These are phyloP conservation scores for Schlechtendalia chinensis DNA, from an alignment of 1,140 invertebrate species.

Conservation along the genomic window DNA sequence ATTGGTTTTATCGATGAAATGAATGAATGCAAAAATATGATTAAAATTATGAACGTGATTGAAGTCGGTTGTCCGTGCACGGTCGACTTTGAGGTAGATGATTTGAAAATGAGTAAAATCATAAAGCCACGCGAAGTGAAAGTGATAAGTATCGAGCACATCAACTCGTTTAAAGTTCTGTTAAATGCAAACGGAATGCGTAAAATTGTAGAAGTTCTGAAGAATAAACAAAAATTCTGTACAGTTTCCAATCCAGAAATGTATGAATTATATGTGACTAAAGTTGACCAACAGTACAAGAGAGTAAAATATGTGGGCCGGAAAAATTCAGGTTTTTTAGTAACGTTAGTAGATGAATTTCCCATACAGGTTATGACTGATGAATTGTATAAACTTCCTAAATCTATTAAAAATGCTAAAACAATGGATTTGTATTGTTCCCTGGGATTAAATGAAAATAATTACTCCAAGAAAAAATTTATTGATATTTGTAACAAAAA, in stretches of 20 bases:
- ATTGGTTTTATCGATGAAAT: slow-evolving; percentile 3
- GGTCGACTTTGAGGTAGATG: not conserved
- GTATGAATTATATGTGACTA: not conserved
- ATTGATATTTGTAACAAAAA: slow-evolving; percentile 1
- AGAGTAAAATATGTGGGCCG: not conserved
- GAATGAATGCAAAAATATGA: not conserved
- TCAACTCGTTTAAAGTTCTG: not conserved
- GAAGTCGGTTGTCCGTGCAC: not conserved
- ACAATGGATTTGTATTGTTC: not conserved
- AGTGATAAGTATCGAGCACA: not conserved
- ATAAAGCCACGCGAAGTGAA: not conserved
- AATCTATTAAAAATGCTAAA: not conserved
- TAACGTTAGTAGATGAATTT: not conserved
- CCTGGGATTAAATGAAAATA: not conserved
- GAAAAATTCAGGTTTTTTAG: not conserved
- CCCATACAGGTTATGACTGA: not conserved
- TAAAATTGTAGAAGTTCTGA: not conserved
- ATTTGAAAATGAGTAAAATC: not conserved
- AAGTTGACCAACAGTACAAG: not conserved
- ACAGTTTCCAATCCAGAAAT: not conserved
- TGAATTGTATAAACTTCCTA: not conserved
- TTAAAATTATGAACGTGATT: not conserved
- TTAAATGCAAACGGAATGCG: not conserved
- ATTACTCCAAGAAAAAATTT: not conserved
- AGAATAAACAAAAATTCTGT: not conserved